Percentiles rank a stretch among this genome's conserved stretches.
These are phyloP conservation scores for Pelobates fuscus DNA, from an alignment of 2,113 vertebrate species.

Conservation along the genomic window DNA sequence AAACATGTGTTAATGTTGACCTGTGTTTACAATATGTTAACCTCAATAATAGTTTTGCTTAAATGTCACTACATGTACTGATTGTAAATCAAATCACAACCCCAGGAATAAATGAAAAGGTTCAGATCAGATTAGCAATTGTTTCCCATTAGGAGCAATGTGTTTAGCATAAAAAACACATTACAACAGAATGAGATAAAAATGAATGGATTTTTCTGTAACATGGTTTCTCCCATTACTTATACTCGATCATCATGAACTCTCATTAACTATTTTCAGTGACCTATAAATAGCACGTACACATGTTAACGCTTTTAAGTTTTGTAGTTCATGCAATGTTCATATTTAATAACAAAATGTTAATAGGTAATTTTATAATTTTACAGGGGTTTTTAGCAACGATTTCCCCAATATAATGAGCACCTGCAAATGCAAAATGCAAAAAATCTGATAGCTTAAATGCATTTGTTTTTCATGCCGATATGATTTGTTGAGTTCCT, in stretches of 20 bases:
- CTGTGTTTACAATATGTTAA: neutral
- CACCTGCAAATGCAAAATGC: no score
- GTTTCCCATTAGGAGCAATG: slow-evolving; percentile 38
- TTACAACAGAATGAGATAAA: slow-evolving; percentile 28
- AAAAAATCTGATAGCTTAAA: no score
- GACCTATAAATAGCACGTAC: slow-evolving; percentile 24
- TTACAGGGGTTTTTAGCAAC: no score
- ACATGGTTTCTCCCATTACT: slow-evolving; percentile 23
- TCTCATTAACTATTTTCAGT: slow-evolving; percentile 42
- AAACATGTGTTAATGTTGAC: neutral
- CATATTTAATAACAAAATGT: neutral
- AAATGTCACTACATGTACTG: slow-evolving; percentile 15
- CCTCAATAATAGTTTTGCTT: neutral
- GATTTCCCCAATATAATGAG: no score
- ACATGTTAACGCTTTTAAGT: slow-evolving; percentile 40
- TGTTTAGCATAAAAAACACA: slow-evolving; percentile 31
- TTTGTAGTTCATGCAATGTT: slow-evolving; percentile 24
- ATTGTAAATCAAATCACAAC: slow-evolving; percentile 32
- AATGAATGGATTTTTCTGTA: slow-evolving; percentile 32
- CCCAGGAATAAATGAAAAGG: slow-evolving; percentile 3
- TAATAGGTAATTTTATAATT: neutral
- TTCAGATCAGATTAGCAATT: slow-evolving; percentile 26
- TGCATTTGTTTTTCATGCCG: no score
- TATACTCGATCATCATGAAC: slow-evolving; percentile 22
- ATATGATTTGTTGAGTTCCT: no score